Conservation (phyloP, 1,140 invertebrate species). For the Cydia amplana region DNA sequence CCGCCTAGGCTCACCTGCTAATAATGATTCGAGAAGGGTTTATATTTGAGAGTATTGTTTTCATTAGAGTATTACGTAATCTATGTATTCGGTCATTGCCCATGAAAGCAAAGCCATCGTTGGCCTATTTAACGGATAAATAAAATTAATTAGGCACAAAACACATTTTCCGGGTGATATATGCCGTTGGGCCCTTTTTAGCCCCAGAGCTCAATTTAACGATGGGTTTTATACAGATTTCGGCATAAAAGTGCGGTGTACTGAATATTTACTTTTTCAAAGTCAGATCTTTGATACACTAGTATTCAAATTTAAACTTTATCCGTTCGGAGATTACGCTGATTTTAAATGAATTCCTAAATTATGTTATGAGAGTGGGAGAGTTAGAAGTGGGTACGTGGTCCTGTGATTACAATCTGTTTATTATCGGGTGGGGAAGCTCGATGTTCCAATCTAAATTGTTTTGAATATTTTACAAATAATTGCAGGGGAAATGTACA, state of each 20-base stretch:
- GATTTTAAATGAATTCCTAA: background rate
- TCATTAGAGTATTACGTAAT: background rate
- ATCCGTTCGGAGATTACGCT: background rate
- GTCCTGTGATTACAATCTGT: conserved; percentile 2
- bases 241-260: background rate
- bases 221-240: conserved; percentile 17
- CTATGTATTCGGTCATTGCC: background rate
- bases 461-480: background rate
- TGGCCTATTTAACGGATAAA: conserved; percentile 16
- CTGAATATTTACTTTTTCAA: background rate
- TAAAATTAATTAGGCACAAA: conserved; percentile 30
- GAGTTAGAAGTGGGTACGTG: background rate
- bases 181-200: background rate
- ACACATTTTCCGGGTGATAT: conserved; percentile 28
- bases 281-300: background rate
- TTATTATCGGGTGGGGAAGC: background rate
- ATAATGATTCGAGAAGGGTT: too few species aligned
- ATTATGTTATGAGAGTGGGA: background rate
- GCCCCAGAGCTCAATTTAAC: conserved; percentile 16
- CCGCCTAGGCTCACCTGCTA: too few species aligned
- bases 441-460: background rate
- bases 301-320: background rate
- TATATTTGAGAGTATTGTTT: background rate
- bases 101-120: background rate
- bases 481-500: too few species aligned